phyloP scores from a whole-genome alignment of 2,113 vertebrate genomes.

The Chunga burmeisteri region DNA sequence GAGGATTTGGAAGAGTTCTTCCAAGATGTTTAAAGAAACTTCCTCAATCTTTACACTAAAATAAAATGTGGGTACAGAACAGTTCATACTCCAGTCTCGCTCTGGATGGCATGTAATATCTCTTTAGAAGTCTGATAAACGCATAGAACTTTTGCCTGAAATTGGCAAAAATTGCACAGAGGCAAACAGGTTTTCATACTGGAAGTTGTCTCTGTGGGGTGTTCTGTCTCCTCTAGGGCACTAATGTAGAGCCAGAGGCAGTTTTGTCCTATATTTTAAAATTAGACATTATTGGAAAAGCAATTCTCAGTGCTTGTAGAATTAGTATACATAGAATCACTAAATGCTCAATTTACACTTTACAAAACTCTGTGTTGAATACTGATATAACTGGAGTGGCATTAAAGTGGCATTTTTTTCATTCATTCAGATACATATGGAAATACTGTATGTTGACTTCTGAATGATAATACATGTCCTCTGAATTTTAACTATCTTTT shows the following conservation, averaged over 20 bases:
- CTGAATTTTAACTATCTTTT: not conserved
- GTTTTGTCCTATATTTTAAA: not conserved
- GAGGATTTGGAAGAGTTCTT: not conserved
- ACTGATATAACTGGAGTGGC: not conserved
- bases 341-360: not conserved
- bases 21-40: not conserved
- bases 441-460: not conserved
- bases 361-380: not conserved
- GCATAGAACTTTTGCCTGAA: not conserved
- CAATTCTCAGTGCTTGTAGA: not conserved
- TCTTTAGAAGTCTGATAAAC: not conserved
- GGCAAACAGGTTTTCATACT: not conserved
- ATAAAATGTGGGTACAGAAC: not conserved
- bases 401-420: not conserved
- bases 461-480: not conserved
- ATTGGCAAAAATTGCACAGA: not conserved
- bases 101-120: not conserved
- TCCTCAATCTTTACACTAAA: not conserved
- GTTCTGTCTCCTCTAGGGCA: not conserved
- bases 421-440: not conserved
- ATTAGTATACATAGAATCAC: not conserved
- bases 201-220: not conserved
- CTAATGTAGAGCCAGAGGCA: not conserved
- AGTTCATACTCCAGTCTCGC: not conserved
- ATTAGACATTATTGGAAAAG: not conserved